phyloP scores from a whole-genome alignment of 2,888 invertebrate species.

The Polyploca ridens region DNA sequence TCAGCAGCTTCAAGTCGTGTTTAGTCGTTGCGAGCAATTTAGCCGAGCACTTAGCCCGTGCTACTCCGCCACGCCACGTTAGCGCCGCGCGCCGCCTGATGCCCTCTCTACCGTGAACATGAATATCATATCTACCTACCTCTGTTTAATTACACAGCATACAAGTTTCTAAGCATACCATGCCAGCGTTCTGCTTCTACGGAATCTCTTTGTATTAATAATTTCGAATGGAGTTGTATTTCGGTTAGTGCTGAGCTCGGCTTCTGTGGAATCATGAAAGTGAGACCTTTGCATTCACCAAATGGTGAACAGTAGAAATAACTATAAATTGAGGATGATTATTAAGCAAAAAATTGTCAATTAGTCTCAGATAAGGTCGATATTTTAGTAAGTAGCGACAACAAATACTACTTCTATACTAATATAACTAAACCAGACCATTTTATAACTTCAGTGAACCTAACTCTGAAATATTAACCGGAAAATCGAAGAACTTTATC shows the following conservation, averaged over 20 bases:
- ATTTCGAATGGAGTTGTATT: neutral
- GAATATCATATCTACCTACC: slow-evolving; percentile 28
- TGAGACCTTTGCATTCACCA: neutral
- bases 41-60: slow-evolving; percentile 63
- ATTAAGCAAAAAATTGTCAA: too few relatives aligned
- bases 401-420: too few relatives aligned
- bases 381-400: too few relatives aligned
- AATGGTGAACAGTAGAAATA: neutral
- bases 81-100: slow-evolving; percentile 51
- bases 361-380: too few relatives aligned
- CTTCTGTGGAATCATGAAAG: neutral
- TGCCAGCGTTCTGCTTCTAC: neutral
- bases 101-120: slow-evolving; percentile 44
- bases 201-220: slow-evolving; percentile 3
- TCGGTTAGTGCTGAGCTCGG: neutral
- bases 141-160: neutral
- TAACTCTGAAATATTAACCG: neutral
- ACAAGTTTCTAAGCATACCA: slow-evolving; percentile 13
- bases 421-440: neutral
- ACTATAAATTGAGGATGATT: too few relatives aligned
- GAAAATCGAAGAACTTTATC: neutral
- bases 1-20: slow-evolving; percentile 34
- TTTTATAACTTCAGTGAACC: neutral
- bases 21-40: slow-evolving; percentile 64
- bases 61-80: slow-evolving; percentile 64